Conservation (phyloP, 1,140 invertebrate species). For the Rhopalosiphum padi region DNA sequence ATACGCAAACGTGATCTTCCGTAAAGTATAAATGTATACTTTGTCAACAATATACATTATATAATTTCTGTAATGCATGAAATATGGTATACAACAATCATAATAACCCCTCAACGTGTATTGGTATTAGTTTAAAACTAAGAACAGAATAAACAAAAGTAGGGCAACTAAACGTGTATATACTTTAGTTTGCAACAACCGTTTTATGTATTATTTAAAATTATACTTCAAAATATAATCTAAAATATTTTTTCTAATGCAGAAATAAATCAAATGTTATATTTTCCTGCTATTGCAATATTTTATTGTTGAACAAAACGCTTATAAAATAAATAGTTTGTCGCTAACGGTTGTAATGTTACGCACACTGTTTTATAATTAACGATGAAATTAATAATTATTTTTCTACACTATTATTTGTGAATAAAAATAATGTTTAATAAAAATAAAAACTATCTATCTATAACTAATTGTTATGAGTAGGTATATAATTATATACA, state of each 20-base stretch:
- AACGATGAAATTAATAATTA: background rate
- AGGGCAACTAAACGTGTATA: background rate
- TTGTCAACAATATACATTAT: background rate
- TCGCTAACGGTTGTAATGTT: background rate
- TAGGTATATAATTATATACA: background rate
- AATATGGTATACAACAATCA: background rate
- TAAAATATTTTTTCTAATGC: background rate
- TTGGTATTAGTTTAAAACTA: background rate
- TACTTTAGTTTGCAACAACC: background rate
- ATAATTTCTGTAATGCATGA: background rate
- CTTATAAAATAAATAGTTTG: background rate
- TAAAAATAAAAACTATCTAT: background rate
- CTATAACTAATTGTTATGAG: background rate
- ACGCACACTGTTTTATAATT: background rate
- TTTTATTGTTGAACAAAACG: background rate
- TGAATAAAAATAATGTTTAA: background rate
- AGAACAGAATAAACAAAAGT: background rate
- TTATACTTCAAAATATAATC: background rate
- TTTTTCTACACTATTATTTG: background rate
- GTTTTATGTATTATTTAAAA: background rate
- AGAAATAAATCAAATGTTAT: background rate
- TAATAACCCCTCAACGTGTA: background rate
- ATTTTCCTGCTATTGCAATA: background rate
- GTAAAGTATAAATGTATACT: background rate
- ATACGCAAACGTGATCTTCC: background rate